phyloP scores from a whole-genome alignment of 2,113 vertebrate species.

The Zeus faber region DNA sequence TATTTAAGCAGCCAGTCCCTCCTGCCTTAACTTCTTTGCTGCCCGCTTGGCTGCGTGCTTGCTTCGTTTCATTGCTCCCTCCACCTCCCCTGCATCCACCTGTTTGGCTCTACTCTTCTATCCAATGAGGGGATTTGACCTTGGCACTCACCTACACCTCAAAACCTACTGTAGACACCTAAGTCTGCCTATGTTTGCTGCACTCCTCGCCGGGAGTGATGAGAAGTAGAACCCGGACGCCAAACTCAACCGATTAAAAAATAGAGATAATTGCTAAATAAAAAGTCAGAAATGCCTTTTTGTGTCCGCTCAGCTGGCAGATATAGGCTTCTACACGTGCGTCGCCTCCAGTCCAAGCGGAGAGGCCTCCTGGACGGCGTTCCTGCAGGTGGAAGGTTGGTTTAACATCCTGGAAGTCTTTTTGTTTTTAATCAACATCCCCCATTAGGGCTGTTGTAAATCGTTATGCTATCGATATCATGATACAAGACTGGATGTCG shows the following conservation, averaged over 20 bases:
- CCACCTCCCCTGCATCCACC: too few species aligned
- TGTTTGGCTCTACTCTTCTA: too few species aligned
- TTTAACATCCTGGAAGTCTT: background rate
- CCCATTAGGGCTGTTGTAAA: background rate
- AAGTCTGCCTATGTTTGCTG: background rate
- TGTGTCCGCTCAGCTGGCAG: conserved; percentile 79
- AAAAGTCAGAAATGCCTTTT: too few species aligned
- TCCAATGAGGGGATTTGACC: too few species aligned
- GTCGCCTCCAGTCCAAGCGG: conserved; percentile 89
- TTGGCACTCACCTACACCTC: too few species aligned
- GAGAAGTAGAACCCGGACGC: background rate
- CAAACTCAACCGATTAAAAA: too few species aligned
- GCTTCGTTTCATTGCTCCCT: too few species aligned
- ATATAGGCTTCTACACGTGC: conserved; percentile 92
- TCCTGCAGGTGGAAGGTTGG: conserved; percentile 93
- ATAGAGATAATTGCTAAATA: too few species aligned
- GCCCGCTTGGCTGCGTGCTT: too few species aligned
- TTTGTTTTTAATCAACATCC: background rate
- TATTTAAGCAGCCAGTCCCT: background rate
- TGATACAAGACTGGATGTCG: too few species aligned
- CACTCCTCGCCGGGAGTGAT: background rate
- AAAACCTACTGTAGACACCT: background rate
- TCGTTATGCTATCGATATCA: too few species aligned
- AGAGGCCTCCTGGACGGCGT: conserved; percentile 91
- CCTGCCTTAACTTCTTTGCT: background rate